Evolutionary conservation across 2,113 vertebrate genomes (phyloP).

Genomic region (Equus quagga): DNA sequence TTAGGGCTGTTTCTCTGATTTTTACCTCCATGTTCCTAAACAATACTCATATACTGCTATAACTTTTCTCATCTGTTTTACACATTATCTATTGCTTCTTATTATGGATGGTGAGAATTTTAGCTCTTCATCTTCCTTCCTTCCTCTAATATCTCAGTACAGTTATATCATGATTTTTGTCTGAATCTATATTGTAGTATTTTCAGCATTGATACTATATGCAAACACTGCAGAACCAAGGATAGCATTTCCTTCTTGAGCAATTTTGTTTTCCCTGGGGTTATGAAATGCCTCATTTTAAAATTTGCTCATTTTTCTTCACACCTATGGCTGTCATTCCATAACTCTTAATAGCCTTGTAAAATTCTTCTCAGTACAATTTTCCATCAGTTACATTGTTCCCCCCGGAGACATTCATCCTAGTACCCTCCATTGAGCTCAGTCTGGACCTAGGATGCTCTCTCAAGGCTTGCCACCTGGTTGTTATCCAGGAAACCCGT

Average conservation of each 20-base stretch:
- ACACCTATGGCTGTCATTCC: background rate
- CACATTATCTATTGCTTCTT: background rate
- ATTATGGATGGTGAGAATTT: conserved; percentile 10
- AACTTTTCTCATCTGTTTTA: conserved; percentile 29
- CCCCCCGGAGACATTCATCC: background rate
- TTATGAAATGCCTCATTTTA: conserved; percentile 51
- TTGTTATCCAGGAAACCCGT: background rate
- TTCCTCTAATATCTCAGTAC: background rate
- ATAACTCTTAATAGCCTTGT: background rate
- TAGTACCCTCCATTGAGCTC: background rate
- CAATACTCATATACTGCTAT: background rate
- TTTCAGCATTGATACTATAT: background rate
- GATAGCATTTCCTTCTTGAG: conserved; percentile 28
- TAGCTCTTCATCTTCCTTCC: background rate
- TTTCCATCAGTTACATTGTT: background rate
- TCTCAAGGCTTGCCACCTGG: background rate
- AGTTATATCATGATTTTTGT: background rate
- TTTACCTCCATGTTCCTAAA: conserved; percentile 23
- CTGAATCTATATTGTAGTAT: background rate
- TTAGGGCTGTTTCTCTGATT: background rate
- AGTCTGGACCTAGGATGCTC: background rate
- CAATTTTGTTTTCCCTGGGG: background rate
- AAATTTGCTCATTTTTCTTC: conserved; percentile 47
- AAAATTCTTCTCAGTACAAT: background rate
- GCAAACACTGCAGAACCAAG: background rate